These are phyloP conservation scores for Drosophila elegans DNA, from an alignment of 1,140 invertebrate genomes.

Conservation along the genomic window DNA sequence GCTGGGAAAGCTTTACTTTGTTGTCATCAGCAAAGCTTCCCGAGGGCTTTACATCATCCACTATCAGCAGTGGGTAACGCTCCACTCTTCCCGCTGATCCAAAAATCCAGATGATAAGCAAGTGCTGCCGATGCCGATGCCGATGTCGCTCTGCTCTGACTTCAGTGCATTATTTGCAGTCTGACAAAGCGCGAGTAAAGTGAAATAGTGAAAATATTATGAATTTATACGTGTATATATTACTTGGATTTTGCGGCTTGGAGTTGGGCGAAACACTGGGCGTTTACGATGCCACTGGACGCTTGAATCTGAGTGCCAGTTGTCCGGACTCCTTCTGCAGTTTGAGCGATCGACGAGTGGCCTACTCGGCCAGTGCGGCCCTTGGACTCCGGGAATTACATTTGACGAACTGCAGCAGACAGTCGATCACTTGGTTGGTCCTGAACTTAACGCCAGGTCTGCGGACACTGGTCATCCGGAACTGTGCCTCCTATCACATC, in stretches of 20 bases:
- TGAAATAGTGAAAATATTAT: constrained; percentile 11
- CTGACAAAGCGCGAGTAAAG: constrained; percentile 10
- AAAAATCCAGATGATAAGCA: constrained; percentile 13
- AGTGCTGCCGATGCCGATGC: neutral
- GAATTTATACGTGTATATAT: constrained; percentile 11
- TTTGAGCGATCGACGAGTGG: constrained; percentile 34
- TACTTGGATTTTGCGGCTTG: constrained; percentile 11
- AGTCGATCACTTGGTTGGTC: constrained; percentile 32
- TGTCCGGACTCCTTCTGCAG: constrained; percentile 50
- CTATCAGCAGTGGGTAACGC: constrained; percentile 10
- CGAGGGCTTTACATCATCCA: constrained; percentile 18
- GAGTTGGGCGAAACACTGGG: neutral
- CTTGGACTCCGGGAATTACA: constrained; percentile 44
- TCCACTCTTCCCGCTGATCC: constrained; percentile 7
- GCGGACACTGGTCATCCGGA: constrained; percentile 45
- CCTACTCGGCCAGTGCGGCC: constrained; percentile 4
- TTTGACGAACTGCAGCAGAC: constrained; percentile 43
- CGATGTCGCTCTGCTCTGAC: neutral
- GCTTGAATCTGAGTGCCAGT: constrained; percentile 47
- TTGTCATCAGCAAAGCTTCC: constrained; percentile 31
- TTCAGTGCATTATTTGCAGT: constrained; percentile 14
- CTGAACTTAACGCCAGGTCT: constrained; percentile 55
- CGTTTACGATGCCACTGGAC: constrained; percentile 10
- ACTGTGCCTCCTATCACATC: constrained; percentile 50
- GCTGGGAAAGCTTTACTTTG: constrained; percentile 31